Evolutionary conservation across 2,888 invertebrate genomes (phyloP).

Genomic region (Stenchaetothrips biformis): DNA sequence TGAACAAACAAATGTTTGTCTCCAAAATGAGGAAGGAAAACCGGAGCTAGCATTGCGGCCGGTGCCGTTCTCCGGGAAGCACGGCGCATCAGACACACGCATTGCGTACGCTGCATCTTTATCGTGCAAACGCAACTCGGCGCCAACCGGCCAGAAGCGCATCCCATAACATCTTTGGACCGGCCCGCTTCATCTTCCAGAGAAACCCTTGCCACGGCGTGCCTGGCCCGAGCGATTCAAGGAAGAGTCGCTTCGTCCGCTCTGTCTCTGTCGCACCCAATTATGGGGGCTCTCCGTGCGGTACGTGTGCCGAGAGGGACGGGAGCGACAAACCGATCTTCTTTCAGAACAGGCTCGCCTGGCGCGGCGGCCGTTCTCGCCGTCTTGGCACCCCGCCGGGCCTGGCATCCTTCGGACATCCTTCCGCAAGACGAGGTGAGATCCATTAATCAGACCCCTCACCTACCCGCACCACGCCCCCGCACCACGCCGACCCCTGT

Average conservation of each 20-base stretch:
- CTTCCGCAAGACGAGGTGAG: neutral
- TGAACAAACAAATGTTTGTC: too few relatives aligned
- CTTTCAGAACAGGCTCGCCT: too few relatives aligned
- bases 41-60: neutral
- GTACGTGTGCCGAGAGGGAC: too few relatives aligned
- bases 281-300: too few relatives aligned
- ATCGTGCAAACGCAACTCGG: neutral
- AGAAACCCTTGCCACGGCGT: neutral
- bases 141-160: neutral
- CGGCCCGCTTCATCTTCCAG: neutral
- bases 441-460: neutral
- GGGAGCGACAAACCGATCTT: too few relatives aligned
- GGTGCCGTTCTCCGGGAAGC: neutral
- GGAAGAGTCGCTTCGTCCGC: too few relatives aligned
- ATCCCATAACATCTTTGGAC: constrained; percentile 16
- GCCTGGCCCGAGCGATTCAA: too few relatives aligned
- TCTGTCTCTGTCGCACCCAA: too few relatives aligned
- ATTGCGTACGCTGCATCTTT: constrained; percentile 5
- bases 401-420: too few relatives aligned
- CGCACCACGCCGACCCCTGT: too few relatives aligned
- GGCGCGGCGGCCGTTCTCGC: neutral
- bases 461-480: too few relatives aligned
- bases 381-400: neutral
- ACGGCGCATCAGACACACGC: neutral
- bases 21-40: too few relatives aligned